phyloP scores from a whole-genome alignment of 2,797 vertebrate genomes.

The Coendou prehensilis region DNA sequence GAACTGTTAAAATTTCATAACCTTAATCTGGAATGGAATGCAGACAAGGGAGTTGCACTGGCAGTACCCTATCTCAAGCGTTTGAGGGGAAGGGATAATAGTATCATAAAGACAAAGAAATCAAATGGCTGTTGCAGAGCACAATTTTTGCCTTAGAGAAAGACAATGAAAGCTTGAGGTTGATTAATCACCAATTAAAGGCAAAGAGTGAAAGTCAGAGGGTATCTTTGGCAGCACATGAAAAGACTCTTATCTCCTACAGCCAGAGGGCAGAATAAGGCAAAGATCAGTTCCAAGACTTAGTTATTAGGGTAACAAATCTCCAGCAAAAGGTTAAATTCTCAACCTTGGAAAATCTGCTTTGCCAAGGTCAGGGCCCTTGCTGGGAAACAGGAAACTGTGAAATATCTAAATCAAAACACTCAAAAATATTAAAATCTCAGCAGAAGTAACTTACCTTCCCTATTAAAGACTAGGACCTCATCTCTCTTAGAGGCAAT shows the following conservation, averaged over 20 bases:
- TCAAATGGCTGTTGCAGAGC: neutral
- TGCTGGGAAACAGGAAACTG: neutral
- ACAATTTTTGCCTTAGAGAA: conserved; percentile 50
- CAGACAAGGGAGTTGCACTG: neutral
- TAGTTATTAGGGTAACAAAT: conserved; percentile 50
- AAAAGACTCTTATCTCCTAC: conserved; percentile 59
- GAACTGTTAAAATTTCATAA: neutral
- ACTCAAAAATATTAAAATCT: conserved; percentile 12
- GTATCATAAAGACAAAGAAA: conserved; percentile 32
- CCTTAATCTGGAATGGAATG: neutral
- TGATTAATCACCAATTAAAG: conserved; percentile 74
- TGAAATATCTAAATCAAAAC: neutral
- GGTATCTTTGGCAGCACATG: conserved; percentile 34
- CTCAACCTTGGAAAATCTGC: neutral
- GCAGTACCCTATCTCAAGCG: neutral
- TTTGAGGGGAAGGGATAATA: neutral
- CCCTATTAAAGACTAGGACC: neutral
- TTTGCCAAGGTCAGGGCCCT: neutral
- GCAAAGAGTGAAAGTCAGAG: conserved; percentile 45
- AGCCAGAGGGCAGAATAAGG: conserved; percentile 59
- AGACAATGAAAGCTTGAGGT: conserved; percentile 60
- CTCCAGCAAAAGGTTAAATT: conserved; percentile 39
- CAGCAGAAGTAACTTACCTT: neutral
- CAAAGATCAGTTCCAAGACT: conserved; percentile 60
- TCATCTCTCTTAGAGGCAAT: neutral